Conservation (phyloP, 2,888 invertebrate genomes). For the Pocota personata region DNA sequence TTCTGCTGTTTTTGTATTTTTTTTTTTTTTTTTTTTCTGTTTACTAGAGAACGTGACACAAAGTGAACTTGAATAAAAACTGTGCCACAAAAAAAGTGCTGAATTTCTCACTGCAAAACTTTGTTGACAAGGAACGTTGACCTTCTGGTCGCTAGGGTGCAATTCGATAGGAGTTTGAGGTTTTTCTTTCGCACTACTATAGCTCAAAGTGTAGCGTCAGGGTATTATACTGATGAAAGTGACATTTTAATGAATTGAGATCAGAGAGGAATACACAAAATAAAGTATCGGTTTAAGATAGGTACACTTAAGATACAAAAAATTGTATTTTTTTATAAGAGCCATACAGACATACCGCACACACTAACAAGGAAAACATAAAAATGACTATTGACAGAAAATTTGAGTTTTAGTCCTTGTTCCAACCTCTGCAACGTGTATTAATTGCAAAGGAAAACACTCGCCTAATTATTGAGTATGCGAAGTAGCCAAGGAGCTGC, state of each 20-base stretch:
- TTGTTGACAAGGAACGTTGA: conserved; percentile 64
- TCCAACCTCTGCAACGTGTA: too few relatives aligned
- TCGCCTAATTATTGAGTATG: too few relatives aligned
- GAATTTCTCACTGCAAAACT: conserved; percentile 59
- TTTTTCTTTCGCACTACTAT: not conserved
- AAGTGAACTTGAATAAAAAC: conserved; percentile 59
- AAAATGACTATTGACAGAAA: too few relatives aligned
- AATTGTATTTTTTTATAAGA: too few relatives aligned
- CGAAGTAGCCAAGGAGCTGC: too few relatives aligned
- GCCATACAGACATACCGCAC: too few relatives aligned
- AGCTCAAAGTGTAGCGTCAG: not conserved
- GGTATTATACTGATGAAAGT: conserved; percentile 49
- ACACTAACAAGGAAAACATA: too few relatives aligned
- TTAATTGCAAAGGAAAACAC: too few relatives aligned
- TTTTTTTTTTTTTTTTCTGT: conserved; percentile 8
- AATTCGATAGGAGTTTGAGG: conserved; percentile 50
- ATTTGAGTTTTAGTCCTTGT: too few relatives aligned
- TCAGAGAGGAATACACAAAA: too few relatives aligned
- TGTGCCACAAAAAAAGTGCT: conserved; percentile 47
- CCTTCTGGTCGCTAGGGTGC: conserved; percentile 53
- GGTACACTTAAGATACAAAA: too few relatives aligned
- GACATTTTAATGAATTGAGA: conserved; percentile 57
- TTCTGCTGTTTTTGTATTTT: conserved; percentile 2
- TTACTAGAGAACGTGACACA: conserved; percentile 57
- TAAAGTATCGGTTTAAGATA: too few relatives aligned